Conservation (phyloP, 1,140 invertebrate species). For the Tetramorium parvispinum region DNA sequence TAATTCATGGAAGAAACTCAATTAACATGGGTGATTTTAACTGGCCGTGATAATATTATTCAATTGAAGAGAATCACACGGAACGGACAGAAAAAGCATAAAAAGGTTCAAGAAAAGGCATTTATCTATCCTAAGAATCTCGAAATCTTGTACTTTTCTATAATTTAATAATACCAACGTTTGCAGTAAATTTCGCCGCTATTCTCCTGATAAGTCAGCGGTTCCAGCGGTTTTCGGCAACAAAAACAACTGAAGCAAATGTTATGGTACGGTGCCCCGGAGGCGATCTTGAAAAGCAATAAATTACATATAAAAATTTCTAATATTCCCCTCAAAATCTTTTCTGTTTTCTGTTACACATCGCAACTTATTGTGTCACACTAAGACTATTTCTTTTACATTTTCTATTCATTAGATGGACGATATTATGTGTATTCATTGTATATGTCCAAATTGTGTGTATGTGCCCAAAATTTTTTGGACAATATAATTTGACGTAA, state of each 20-base stretch:
- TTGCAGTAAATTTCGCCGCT: constrained; percentile 86
- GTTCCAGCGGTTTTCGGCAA: constrained; percentile 85
- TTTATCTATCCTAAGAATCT: neutral
- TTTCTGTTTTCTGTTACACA: neutral
- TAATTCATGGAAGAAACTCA: constrained; percentile 13
- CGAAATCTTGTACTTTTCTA: neutral
- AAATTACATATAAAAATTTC: constrained; percentile 15
- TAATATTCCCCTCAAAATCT: neutral
- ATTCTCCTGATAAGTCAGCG: constrained; percentile 84
- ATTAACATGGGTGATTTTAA: constrained; percentile 30
- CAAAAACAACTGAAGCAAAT: constrained; percentile 86
- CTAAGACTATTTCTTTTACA: neutral
- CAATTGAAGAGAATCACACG: neutral
- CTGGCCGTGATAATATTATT: neutral
- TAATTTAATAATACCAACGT: constrained; percentile 80
- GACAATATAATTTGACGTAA: neutral
- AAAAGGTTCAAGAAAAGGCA: neutral
- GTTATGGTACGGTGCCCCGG: constrained; percentile 84
- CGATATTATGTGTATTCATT: neutral
- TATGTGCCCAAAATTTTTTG: neutral
- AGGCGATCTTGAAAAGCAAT: constrained; percentile 75
- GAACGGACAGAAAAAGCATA: neutral
- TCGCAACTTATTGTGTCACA: neutral
- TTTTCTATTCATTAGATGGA: neutral
- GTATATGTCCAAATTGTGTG: neutral